Evolutionary conservation across 2,113 vertebrate genomes (phyloP).

Genomic region (Mirounga angustirostris): DNA sequence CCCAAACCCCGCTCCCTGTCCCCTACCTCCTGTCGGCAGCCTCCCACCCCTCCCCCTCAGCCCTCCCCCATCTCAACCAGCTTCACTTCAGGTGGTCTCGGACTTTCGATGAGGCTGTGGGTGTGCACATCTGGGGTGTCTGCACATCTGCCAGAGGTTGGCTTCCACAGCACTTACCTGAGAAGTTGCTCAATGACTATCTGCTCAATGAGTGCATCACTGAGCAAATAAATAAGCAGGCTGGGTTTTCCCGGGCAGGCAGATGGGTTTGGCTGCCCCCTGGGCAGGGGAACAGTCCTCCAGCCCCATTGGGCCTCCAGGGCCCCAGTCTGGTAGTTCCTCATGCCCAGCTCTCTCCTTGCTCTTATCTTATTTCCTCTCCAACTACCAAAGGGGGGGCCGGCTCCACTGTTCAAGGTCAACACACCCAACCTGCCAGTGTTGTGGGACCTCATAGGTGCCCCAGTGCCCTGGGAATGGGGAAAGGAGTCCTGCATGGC

Average conservation of each 20-base stretch:
- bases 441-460: not conserved
- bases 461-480: not conserved
- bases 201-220: accelerated
- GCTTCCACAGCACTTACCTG: not conserved
- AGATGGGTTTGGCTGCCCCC: too few species aligned
- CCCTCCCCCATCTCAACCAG: not conserved
- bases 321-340: constrained; percentile 1
- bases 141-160: not conserved
- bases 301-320: not conserved
- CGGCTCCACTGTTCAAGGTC: not conserved
- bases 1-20: not conserved
- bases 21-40: not conserved
- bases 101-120: not conserved
- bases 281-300: not conserved
- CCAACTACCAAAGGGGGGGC: not conserved
- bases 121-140: not conserved
- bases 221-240: not conserved
- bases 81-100: not conserved
- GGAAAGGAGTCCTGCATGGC: not conserved
- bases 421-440: not conserved
- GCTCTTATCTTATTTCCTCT: constrained; percentile 75
- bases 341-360: not conserved
- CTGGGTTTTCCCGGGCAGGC: not conserved
- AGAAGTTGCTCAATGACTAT: not conserved
- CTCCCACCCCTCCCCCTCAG: not conserved